These are phyloP conservation scores for Loris lydekkerianus DNA, from an alignment of 2,797 vertebrate species.

Conservation along the genomic window DNA sequence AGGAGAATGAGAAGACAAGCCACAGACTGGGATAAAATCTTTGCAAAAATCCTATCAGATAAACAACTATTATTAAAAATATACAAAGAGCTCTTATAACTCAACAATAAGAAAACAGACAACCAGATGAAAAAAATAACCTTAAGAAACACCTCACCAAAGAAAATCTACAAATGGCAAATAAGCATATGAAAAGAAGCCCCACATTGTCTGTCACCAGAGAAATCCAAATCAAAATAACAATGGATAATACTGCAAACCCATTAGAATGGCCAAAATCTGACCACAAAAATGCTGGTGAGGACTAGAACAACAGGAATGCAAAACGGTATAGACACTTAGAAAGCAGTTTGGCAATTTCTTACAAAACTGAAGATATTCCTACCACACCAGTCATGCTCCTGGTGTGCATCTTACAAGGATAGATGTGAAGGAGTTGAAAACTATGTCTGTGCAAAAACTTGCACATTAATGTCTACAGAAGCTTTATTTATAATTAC, in stretches of 20 bases:
- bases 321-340: not conserved
- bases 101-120: not conserved
- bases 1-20: not conserved
- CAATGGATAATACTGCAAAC: not conserved
- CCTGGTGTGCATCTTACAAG: too few species aligned
- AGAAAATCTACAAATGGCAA: too few species aligned
- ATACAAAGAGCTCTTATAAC: not conserved
- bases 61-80: not conserved
- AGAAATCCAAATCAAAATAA: not conserved
- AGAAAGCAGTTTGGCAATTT: not conserved
- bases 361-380: not conserved
- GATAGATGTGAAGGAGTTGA: slow-evolving; percentile 9
- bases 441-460: slow-evolving; percentile 6
- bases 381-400: not conserved
- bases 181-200: not conserved
- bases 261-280: not conserved
- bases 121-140: not conserved
- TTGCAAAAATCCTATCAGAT: not conserved
- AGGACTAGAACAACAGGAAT: not conserved
- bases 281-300: not conserved
- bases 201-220: not conserved
- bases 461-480: not conserved
- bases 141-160: not conserved
- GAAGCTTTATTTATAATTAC: not conserved
- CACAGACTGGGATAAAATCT: not conserved